Evolutionary conservation across 2,797 vertebrate genomes (phyloP), one percentile per base, ranked within the genome.

Genomic region (Distichodus sexfasciatus): DNA sequence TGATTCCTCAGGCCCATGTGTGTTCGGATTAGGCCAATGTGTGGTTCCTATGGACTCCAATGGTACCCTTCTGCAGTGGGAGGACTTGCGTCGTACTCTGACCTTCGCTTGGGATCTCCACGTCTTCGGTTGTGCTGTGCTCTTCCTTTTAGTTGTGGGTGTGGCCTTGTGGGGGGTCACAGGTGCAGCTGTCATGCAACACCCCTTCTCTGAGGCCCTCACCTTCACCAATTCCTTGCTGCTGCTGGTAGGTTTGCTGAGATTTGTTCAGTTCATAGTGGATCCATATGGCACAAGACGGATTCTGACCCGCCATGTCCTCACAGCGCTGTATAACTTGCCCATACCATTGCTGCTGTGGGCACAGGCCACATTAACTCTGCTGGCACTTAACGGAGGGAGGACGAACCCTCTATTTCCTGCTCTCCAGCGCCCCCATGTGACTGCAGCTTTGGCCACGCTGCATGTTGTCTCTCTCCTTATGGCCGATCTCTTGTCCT

Each of bases 91-190:
- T 47, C 91, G 78, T 47, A 91, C 83, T 0, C 84, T 97, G 64
- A 87, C 92, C 41, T 90, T 94, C 63, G 82, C 92, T 60, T 96
- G 94, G 94, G 92, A 93, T 26, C 82, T 93, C 24, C 94, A 96
- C 0, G 85, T 96, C 46, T 96, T 92, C 0, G 93, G 93, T 43
- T 84, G 79, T 19, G 92, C 92, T 0, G 50, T 87, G 38, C 81
- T 94, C 51, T 93, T 93, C 66, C 79, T 88, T 55, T 61, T 94
- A 44, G 80, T 94, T 61, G 79, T 84, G 14, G 72, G 85, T 7
- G 60, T 90, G 76, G 87, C 89, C 0, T 79, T 89, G 38, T 76
- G 92, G 12, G 87, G 91, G 58, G 72, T 85, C 36, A 84, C 74
- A 0, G 81, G 90, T 36, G 86, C 85, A 0, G 82, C 82, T 0